These are phyloP conservation scores for Mya arenaria DNA, from an alignment of 1,140 invertebrate species.

Conservation along the genomic window DNA sequence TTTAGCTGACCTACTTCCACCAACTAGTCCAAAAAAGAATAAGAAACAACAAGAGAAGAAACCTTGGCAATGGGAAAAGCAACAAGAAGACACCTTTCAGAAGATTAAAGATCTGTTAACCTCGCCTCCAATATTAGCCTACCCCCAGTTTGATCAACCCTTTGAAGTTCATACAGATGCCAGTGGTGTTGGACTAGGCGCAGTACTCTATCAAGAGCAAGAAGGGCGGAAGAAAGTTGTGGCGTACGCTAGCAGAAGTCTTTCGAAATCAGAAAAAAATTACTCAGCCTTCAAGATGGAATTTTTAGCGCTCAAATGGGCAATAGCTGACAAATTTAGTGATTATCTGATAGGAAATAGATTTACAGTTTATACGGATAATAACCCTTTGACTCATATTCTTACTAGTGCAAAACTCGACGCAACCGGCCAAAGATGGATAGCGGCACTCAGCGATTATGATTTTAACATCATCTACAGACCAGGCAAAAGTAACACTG, in stretches of 20 bases:
- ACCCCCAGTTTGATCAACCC: not conserved
- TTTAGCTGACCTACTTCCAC: not conserved
- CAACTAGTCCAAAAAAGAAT: not conserved
- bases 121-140: not conserved
- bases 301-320: constrained; percentile 22
- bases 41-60: not conserved
- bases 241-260: not conserved
- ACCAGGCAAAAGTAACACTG: not conserved
- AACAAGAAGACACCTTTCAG: not conserved
- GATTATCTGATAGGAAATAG: not conserved
- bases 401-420: constrained; percentile 1
- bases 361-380: not conserved
- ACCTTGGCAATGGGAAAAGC: not conserved
- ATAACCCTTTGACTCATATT: constrained; percentile 19
- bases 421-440: constrained; percentile 21
- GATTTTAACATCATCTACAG: constrained; percentile 7
- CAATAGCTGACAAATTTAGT: not conserved
- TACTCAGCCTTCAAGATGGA: not conserved
- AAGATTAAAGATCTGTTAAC: not conserved
- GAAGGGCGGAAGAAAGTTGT: constrained; percentile 23
- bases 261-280: not conserved
- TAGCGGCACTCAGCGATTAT: not conserved
- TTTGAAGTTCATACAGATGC: constrained; percentile 15
- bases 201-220: constrained; percentile 27
- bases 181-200: not conserved